phyloP scores from a whole-genome alignment of 2,113 vertebrate species.

The Serinus canaria region DNA sequence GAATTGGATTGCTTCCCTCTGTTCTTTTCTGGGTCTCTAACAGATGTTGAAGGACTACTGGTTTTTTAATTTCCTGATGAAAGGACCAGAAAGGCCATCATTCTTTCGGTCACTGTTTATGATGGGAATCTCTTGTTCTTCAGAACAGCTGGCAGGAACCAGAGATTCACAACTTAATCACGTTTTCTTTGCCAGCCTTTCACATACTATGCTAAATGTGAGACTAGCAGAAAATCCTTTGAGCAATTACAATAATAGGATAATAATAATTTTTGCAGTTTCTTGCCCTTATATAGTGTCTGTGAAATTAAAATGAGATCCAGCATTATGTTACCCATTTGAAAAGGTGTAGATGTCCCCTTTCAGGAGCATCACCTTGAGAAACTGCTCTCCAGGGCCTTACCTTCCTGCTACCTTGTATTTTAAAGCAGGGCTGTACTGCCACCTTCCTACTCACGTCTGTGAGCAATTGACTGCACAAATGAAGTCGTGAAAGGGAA shows the following conservation, averaged over 20 bases:
- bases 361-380: background rate
- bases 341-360: background rate
- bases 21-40: background rate
- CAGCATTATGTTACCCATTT: background rate
- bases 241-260: slow-evolving; percentile 42
- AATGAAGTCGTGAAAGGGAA: background rate
- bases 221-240: slow-evolving; percentile 39
- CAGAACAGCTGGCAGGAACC: background rate
- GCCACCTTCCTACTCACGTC: background rate
- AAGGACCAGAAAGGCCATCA: slow-evolving; percentile 7
- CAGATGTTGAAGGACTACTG: background rate
- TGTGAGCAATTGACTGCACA: background rate
- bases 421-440: background rate
- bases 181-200: slow-evolving; percentile 33
- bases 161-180: slow-evolving; percentile 39
- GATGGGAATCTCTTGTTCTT: slow-evolving; percentile 31
- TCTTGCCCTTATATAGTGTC: background rate
- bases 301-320: slow-evolving; percentile 37
- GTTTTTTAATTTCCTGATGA: slow-evolving; percentile 32
- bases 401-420: background rate
- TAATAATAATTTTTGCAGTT: slow-evolving; percentile 45
- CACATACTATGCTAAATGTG: background rate
- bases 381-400: background rate
- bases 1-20: background rate
- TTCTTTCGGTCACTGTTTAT: slow-evolving; percentile 23